Evolutionary conservation across 2,797 vertebrate species (phyloP), one percentile per base, ranked within the genome.

Genomic region (Sebastes matsubarae): DNA sequence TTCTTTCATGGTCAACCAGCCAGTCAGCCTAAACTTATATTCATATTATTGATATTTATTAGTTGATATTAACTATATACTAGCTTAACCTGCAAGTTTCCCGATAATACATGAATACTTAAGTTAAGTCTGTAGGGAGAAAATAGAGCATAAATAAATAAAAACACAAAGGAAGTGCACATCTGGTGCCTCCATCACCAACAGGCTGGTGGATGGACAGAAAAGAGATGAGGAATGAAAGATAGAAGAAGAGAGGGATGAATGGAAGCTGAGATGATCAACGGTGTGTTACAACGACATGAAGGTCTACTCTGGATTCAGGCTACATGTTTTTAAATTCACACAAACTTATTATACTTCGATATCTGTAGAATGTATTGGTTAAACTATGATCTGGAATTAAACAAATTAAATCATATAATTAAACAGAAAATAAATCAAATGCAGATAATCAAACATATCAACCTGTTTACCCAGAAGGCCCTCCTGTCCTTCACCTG

Each of bases 171-270:
- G 22, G 67, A 18, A 61, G 22, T 72, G 66, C 83, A 88, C 85
- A 87, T 63, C 68, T 76, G 90, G 68, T 50, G 84, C 86, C 87
- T 84, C 87, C 87, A 89, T 92, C 86, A 87, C 86, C 83, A 71
- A 52, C 46, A 68, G 60, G 57, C 32, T 54, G 77, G 16, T 54
- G 11, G 18, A 69, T 1, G n/a, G 71, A 86, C 20, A 77, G 42
- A 66, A 4, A 69, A 8, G 11, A 6, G 57, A 80, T 67, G 69
- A 79, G 12, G n/a, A 36, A 60, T 12, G 70, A 79, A 1, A 78
- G 76, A 68, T 0, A 79, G 71, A 72, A 68, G 79, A 85, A 71
- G 77, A 13, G 38, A 78, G 7, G 57, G 69, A 72, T 10, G 58
- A 65, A 78, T 52, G 29, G 67, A 83, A 57, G 78, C 10, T 59